A percentile compares a stretch with the other conserved stretches of the same genome.
phyloP scores from a whole-genome alignment of 1,140 invertebrate genomes.

The Pantala flavescens region DNA sequence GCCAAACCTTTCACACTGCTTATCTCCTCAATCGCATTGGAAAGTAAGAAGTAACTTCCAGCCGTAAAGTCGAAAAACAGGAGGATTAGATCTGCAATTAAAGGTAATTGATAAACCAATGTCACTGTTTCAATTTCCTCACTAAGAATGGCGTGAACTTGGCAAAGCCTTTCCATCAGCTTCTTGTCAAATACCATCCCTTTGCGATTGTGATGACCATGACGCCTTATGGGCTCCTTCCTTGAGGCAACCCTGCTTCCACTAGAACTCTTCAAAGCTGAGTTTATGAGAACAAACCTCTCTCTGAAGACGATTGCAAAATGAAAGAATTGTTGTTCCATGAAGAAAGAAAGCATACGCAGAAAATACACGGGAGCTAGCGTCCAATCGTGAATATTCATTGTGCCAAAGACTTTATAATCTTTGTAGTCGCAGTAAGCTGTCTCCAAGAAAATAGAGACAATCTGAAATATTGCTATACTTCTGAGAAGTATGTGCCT shows the following conservation, averaged over 20 bases:
- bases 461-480: not conserved
- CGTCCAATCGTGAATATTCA: not conserved
- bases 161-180: not conserved
- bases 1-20: not conserved
- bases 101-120: not conserved
- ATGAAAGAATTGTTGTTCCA: not conserved
- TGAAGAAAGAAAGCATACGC: not conserved
- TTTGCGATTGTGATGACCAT: not conserved
- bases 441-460: not conserved
- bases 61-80: not conserved
- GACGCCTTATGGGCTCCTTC: not conserved
- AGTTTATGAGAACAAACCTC: not conserved
- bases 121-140: not conserved
- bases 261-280: not conserved
- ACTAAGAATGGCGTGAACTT: not conserved
- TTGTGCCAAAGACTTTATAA: not conserved
- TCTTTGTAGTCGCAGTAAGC: not conserved
- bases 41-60: not conserved
- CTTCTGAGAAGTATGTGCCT: not conserved
- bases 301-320: not conserved
- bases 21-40: not conserved
- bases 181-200: not conserved
- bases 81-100: not conserved
- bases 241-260: too few species aligned
- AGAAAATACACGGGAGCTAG: not conserved